phyloP scores from a whole-genome alignment of 2,113 vertebrate species.

The Castor canadensis region DNA sequence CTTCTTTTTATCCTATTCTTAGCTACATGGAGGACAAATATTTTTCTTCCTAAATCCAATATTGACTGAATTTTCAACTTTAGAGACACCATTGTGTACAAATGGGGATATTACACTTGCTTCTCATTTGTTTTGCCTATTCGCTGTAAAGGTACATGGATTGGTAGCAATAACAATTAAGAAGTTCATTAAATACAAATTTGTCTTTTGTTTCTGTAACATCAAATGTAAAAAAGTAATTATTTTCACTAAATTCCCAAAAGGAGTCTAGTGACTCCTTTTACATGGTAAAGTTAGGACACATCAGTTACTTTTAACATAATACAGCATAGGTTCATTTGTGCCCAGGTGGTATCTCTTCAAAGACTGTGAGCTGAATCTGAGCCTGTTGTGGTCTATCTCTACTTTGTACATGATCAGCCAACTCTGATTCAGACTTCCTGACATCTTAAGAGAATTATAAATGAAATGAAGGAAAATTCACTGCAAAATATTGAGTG shows the following conservation, averaged over 20 bases:
- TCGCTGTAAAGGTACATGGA: not conserved
- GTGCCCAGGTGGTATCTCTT: not conserved
- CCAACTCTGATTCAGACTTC: not conserved
- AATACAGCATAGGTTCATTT: not conserved
- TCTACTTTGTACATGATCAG: not conserved
- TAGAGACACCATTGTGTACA: not conserved
- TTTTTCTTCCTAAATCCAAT: not conserved
- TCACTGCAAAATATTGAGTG: not conserved
- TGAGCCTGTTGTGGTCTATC: not conserved
- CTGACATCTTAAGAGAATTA: not conserved
- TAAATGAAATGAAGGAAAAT: not conserved
- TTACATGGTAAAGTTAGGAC: not conserved
- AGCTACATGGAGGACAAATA: not conserved
- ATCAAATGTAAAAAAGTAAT: not conserved
- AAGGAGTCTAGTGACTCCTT: too few relatives aligned
- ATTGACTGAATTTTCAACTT: not conserved
- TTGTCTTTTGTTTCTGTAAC: not conserved
- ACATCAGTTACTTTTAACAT: not conserved
- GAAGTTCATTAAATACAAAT: not conserved
- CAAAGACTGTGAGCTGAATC: not conserved
- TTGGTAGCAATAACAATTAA: not conserved
- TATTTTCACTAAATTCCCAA: conserved; percentile 44
- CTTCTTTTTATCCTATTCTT: not conserved
- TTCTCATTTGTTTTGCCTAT: not conserved
- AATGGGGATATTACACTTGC: not conserved